Percentiles rank a stretch among this genome's conserved stretches.
phyloP scores from a whole-genome alignment of 2,113 vertebrate genomes.

The Cavia aperea region DNA sequence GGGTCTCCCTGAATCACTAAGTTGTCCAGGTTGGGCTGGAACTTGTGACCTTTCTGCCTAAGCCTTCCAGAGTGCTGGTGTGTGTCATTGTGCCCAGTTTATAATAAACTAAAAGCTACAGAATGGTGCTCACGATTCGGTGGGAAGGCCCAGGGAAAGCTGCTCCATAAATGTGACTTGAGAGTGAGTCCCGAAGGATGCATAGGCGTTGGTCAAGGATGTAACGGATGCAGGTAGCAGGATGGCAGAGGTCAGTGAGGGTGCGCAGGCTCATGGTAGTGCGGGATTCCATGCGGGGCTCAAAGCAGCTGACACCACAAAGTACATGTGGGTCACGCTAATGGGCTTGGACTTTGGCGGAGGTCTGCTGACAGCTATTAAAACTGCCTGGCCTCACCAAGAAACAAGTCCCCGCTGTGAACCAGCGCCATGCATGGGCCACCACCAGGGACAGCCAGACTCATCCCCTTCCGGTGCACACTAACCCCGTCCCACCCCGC shows the following conservation, averaged over 20 bases:
- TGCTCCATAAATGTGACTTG: no score
- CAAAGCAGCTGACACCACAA: background rate
- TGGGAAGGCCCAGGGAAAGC: background rate
- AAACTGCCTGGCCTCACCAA: background rate
- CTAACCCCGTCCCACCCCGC: no score
- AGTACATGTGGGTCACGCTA: background rate
- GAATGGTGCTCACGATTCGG: background rate
- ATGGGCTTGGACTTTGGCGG: background rate
- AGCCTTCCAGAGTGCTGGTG: background rate
- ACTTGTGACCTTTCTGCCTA: background rate
- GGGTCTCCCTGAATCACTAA: background rate
- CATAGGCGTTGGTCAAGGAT: no score
- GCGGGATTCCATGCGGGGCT: background rate
- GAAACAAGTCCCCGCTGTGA: no score
- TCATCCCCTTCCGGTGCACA: no score
- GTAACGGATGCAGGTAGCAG: no score
- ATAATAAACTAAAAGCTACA: background rate
- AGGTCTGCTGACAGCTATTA: background rate
- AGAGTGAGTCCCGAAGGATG: background rate
- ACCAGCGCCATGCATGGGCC: no score
- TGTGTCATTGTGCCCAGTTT: background rate
- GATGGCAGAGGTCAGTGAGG: background rate
- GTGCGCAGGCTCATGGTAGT: rapidly evolving
- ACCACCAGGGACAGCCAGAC: no score
- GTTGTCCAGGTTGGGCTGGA: background rate